These are phyloP conservation scores for Aricia artaxerxes DNA, from an alignment of 2,888 invertebrate genomes.

Conservation along the genomic window DNA sequence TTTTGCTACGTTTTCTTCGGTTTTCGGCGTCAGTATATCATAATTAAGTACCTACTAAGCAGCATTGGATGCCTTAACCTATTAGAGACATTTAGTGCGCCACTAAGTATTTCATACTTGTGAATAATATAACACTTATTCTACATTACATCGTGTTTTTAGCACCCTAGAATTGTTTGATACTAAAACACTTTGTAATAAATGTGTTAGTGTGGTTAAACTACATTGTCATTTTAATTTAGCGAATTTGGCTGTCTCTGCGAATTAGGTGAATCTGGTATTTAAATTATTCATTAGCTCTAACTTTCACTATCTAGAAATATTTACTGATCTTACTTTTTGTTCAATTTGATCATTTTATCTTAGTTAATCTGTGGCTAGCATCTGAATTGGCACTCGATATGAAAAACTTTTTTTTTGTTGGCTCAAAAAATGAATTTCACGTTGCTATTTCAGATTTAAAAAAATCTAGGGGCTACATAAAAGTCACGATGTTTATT, in stretches of 20 bases:
- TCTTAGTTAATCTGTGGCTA: too few relatives aligned
- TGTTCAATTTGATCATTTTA: too few relatives aligned
- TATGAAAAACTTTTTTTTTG: neutral
- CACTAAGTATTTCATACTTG: conserved; percentile 1
- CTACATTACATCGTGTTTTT: neutral
- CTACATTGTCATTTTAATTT: too few relatives aligned
- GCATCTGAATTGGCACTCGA: too few relatives aligned
- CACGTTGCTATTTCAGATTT: neutral
- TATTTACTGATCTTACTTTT: too few relatives aligned
- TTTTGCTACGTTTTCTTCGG: conserved; percentile 2
- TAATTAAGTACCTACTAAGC: neutral
- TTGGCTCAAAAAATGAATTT: neutral
- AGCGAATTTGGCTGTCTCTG: too few relatives aligned
- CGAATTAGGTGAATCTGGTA: too few relatives aligned
- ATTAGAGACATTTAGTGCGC: neutral
- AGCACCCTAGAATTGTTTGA: neutral
- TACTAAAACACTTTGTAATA: neutral
- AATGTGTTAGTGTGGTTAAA: neutral
- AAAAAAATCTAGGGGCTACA: neutral
- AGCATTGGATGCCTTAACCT: neutral
- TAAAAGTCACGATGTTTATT: neutral
- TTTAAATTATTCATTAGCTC: too few relatives aligned
- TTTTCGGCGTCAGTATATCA: neutral
- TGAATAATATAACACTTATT: conserved; percentile 7
- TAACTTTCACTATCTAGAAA: too few relatives aligned